A percentile compares a stretch with the other conserved stretches of the same genome.
Evolutionary conservation across 2,797 vertebrate genomes (phyloP).

Genomic region (Bradypodion pumilum): DNA sequence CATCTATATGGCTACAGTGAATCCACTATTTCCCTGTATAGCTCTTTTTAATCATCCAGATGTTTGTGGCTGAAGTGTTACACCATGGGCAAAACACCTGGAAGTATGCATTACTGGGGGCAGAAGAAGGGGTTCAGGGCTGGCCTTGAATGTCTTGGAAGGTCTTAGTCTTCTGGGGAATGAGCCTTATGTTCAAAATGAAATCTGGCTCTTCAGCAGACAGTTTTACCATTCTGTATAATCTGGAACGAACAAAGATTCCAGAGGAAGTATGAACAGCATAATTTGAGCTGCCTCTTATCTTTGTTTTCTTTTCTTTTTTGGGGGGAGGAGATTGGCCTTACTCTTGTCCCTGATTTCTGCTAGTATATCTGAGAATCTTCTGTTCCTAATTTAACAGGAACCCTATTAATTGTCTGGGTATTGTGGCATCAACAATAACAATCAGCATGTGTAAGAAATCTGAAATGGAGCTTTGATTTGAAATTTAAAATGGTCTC

Average conservation of each 20-base stretch:
- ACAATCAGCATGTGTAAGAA: too few relatives aligned
- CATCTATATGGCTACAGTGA: too few relatives aligned
- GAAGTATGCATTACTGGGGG: background rate
- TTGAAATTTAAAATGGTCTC: too few relatives aligned
- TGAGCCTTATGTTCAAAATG: background rate
- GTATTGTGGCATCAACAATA: background rate
- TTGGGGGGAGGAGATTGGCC: background rate
- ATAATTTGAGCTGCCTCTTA: background rate
- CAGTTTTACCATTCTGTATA: background rate
- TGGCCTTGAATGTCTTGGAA: too few relatives aligned
- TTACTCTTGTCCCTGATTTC: background rate
- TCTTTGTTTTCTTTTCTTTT: too few relatives aligned
- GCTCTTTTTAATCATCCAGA: background rate
- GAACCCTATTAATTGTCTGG: background rate
- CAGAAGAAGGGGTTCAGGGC: too few relatives aligned
- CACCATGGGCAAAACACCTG: too few relatives aligned
- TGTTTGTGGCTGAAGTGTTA: background rate
- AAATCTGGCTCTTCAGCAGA: background rate
- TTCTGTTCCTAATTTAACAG: background rate
- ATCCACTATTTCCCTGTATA: background rate
- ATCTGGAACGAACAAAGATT: background rate
- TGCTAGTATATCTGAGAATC: background rate
- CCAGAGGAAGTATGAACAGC: background rate
- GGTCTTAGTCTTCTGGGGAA: background rate
- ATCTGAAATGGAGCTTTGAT: too few relatives aligned